A percentile compares a stretch with the other conserved stretches of the same genome.
Evolutionary conservation across 2,888 invertebrate species (phyloP).

Genomic region (Onthophagus sagittarius): DNA sequence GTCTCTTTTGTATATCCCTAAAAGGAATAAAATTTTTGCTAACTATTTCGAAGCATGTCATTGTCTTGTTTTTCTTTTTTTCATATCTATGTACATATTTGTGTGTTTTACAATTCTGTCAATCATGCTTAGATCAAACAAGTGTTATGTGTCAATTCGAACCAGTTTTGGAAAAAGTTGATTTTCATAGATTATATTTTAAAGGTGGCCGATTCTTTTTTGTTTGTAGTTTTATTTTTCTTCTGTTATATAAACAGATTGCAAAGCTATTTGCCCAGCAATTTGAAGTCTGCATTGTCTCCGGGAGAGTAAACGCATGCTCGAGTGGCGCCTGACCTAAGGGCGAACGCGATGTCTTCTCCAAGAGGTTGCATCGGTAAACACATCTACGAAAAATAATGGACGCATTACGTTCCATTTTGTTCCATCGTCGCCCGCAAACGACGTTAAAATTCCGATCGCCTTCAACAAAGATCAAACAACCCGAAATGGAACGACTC

Average conservation of each 20-base stretch:
- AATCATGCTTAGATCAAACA: too few relatives aligned
- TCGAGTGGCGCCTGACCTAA: constrained; percentile 29
- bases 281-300: constrained; percentile 32
- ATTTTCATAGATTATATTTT: constrained; percentile 4
- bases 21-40: too few relatives aligned
- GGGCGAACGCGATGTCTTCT: constrained; percentile 28
- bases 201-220: neutral
- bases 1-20: too few relatives aligned
- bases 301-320: constrained; percentile 28
- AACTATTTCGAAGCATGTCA: too few relatives aligned
- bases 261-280: constrained; percentile 33
- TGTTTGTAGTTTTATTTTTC: constrained; percentile 24
- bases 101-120: too few relatives aligned
- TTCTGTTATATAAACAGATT: constrained; percentile 30
- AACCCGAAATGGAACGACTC: neutral
- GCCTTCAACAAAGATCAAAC: neutral
- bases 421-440: neutral
- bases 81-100: too few relatives aligned
- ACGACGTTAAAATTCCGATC: neutral
- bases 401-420: constrained; percentile 14
- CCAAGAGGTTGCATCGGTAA: constrained; percentile 23
- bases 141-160: too few relatives aligned
- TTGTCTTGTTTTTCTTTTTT: too few relatives aligned
- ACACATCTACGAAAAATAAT: constrained; percentile 28
- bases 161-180: neutral